Percentiles rank a stretch among this genome's conserved stretches.
phyloP scores from a whole-genome alignment of 2,888 invertebrate genomes.

The Pheosia gnoma region DNA sequence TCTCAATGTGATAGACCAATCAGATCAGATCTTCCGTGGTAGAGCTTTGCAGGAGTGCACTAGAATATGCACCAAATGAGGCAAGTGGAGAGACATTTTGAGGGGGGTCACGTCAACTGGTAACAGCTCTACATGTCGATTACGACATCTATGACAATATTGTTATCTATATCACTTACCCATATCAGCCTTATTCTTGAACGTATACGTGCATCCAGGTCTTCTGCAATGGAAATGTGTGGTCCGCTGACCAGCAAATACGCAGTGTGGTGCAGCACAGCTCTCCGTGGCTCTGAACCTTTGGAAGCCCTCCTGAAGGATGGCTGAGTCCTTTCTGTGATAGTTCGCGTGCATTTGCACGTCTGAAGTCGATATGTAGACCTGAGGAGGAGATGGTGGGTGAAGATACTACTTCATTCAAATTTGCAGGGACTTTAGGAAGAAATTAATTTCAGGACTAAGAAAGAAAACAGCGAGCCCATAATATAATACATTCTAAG shows the following conservation, averaged over 20 bases:
- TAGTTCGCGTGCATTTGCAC: constrained; percentile 99
- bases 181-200: constrained; percentile 99
- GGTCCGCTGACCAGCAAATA: constrained; percentile 96
- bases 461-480: too few species aligned
- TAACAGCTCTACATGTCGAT: neutral
- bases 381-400: constrained; percentile 62
- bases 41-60: too few species aligned
- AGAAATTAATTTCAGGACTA: too few species aligned
- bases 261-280: constrained; percentile 95
- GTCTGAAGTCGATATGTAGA: constrained; percentile 99
- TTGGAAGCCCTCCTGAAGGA: constrained; percentile 98
- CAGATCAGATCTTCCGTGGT: too few species aligned
- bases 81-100: too few species aligned
- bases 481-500: too few species aligned
- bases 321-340: constrained; percentile 98
- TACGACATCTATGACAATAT: neutral
- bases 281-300: constrained; percentile 98
- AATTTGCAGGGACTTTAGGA: too few species aligned
- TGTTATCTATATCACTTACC: constrained; percentile 83
- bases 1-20: too few species aligned
- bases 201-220: constrained; percentile 95
- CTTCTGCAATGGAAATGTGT: constrained; percentile 99
- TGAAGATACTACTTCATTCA: neutral
- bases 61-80: too few species aligned
- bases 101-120: too few species aligned